Conservation (phyloP, 92 coral and sea anemone species). For the Palythoa grandiflora region DNA sequence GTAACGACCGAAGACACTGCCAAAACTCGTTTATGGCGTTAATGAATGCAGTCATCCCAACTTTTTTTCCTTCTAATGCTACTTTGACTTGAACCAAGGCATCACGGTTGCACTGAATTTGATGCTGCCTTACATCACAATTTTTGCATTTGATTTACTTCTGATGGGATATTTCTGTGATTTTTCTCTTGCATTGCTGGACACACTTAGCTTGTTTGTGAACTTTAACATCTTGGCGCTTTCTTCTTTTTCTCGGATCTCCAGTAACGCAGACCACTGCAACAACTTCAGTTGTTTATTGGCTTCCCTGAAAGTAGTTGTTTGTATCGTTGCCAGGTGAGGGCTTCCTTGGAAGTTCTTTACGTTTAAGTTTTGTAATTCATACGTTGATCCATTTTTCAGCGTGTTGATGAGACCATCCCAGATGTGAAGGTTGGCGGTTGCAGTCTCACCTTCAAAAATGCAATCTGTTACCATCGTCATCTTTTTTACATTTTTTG, state of each 20-base stretch:
- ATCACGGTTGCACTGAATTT: conserved; percentile 52
- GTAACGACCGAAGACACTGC: conserved; percentile 42
- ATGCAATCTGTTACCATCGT: conserved; percentile 69
- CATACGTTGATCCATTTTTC: conserved; percentile 57
- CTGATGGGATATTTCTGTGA: conserved; percentile 47
- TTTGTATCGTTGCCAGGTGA: conserved; percentile 47
- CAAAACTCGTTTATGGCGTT: conserved; percentile 37
- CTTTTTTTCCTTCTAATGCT: conserved; percentile 51
- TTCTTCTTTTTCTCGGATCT: conserved; percentile 48
- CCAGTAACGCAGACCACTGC: conserved; percentile 48
- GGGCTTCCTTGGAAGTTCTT: conserved; percentile 66
- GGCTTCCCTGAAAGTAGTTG: conserved; percentile 48
- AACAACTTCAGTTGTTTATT: conserved; percentile 32
- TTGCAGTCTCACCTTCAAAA: conserved; percentile 59
- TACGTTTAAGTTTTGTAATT: conserved; percentile 57
- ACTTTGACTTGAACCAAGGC: conserved; percentile 53
- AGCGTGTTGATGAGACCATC: conserved; percentile 42
- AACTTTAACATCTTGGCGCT: conserved; percentile 37
- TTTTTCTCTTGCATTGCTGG: conserved; percentile 58
- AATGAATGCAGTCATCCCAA: conserved; percentile 71
- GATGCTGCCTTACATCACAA: conserved; percentile 64
- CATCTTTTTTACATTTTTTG: conserved; percentile 62
- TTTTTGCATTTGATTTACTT: conserved; percentile 60
- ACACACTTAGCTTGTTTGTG: conserved; percentile 58
- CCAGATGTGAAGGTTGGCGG: conserved; percentile 65